Percentiles rank a stretch among this genome's conserved stretches.
These are phyloP conservation scores for Thunnus thynnus DNA, from an alignment of 2,113 vertebrate genomes.

Conservation along the genomic window DNA sequence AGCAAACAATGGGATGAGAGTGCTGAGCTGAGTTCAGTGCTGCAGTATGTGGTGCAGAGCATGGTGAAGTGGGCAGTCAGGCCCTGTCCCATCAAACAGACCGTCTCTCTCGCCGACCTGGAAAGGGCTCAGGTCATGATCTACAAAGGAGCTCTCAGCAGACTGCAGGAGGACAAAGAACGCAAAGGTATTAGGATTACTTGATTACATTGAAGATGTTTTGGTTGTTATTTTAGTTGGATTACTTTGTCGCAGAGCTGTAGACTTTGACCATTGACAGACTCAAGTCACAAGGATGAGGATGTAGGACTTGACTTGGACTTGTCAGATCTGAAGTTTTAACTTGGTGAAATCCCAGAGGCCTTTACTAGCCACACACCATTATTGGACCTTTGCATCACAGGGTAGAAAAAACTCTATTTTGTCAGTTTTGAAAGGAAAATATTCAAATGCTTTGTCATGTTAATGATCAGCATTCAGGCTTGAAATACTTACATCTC, in stretches of 20 bases:
- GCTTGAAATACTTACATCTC: no score
- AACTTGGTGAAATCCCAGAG: no score
- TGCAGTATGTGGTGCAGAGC: slow-evolving; percentile 87
- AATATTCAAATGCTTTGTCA: no score
- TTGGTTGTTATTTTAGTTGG: neutral
- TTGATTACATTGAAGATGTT: neutral
- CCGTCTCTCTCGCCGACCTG: slow-evolving; percentile 82
- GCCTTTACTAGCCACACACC: no score
- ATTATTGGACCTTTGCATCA: no score
- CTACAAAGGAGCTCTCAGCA: slow-evolving; percentile 83
- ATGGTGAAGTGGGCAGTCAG: slow-evolving; percentile 89
- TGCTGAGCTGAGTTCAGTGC: slow-evolving; percentile 81
- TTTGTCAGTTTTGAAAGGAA: no score
- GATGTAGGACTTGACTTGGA: no score
- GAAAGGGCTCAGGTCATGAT: slow-evolving; percentile 88
- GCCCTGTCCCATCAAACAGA: slow-evolving; percentile 86
- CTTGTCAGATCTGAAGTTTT: no score
- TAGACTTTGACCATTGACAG: neutral
- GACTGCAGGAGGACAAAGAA: slow-evolving; percentile 80
- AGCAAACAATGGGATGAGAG: slow-evolving; percentile 75
- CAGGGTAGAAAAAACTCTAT: no score
- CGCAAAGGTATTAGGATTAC: slow-evolving; percentile 77
- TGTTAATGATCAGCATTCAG: no score
- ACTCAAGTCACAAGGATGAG: no score
- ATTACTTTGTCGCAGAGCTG: neutral